Percentiles rank a stretch among this genome's conserved stretches.
Evolutionary conservation across 1,140 invertebrate genomes (phyloP).

Genomic region (Probaryconus sp.): DNA sequence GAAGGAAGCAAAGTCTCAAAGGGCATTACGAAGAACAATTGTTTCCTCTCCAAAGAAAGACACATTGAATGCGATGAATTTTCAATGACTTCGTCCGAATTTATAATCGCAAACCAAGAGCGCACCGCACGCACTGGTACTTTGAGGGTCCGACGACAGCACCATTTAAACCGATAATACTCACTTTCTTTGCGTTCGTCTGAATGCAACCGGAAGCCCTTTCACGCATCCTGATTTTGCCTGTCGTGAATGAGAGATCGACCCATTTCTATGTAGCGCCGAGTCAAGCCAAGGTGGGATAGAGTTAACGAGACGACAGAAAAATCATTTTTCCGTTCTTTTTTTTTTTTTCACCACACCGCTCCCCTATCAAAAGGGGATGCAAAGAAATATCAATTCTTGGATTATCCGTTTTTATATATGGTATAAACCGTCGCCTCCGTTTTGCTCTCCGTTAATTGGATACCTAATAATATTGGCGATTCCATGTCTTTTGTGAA

Average conservation of each 20-base stretch:
- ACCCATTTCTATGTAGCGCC: conserved; percentile 26
- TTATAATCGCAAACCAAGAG: conserved; percentile 64
- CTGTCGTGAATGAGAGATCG: conserved; percentile 58
- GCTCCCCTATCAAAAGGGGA: background rate
- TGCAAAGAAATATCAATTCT: conserved; percentile 1
- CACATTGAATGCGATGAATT: conserved; percentile 56
- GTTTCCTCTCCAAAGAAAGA: conserved; percentile 48
- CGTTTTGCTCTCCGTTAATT: no score
- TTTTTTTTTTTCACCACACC: no score
- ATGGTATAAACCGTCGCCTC: no score
- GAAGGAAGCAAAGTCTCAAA: conserved; percentile 19
- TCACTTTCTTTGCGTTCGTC: conserved; percentile 66
- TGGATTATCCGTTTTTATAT: conserved; percentile 13
- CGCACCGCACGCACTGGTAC: conserved; percentile 35
- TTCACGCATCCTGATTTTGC: conserved; percentile 71
- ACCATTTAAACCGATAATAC: conserved; percentile 69
- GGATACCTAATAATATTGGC: no score
- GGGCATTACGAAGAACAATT: conserved; percentile 36
- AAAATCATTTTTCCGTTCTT: conserved; percentile 36
- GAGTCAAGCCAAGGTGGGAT: no score
- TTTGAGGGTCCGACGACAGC: conserved; percentile 45
- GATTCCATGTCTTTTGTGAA: no score
- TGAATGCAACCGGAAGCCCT: conserved; percentile 72
- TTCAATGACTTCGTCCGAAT: conserved; percentile 72
- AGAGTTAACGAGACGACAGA: conserved; percentile 27